Evolutionary conservation across 1,140 invertebrate species (phyloP).

Genomic region (Ceratosolen fusciceps): DNA sequence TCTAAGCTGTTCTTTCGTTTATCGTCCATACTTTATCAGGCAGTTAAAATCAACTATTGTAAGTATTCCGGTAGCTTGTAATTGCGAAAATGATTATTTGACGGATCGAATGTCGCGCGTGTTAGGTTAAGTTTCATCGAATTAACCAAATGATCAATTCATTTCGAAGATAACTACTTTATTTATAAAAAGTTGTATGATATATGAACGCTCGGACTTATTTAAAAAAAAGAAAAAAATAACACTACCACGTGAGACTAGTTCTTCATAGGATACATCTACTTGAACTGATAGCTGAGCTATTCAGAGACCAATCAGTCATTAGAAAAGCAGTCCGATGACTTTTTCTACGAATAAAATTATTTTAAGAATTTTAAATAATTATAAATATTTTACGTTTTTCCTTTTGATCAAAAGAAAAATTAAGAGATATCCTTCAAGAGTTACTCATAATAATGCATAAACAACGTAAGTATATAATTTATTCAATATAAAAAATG

Average conservation of each 20-base stretch:
- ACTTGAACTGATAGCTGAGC: not conserved
- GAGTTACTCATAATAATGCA: no score
- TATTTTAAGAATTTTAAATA: no score
- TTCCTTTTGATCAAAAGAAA: no score
- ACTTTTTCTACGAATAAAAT: constrained; percentile 6
- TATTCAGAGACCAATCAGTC: not conserved
- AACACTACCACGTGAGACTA: not conserved
- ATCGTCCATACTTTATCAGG: not conserved
- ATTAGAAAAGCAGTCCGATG: not conserved
- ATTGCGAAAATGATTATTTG: not conserved
- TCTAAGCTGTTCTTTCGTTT: no score
- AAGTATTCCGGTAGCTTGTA: not conserved
- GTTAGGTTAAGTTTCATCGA: not conserved
- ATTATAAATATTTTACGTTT: no score
- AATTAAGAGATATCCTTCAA: no score
- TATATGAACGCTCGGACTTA: constrained; percentile 33
- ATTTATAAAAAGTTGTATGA: not conserved
- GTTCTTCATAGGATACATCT: not conserved
- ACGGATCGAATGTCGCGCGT: not conserved
- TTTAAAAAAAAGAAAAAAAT: constrained; percentile 16
- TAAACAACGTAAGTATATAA: no score
- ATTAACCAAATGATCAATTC: not conserved
- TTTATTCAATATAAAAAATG: no score
- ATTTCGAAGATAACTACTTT: not conserved
- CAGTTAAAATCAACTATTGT: not conserved